Conservation (phyloP, 2,113 vertebrate species). For the Hippocampus mohnikei region DNA sequence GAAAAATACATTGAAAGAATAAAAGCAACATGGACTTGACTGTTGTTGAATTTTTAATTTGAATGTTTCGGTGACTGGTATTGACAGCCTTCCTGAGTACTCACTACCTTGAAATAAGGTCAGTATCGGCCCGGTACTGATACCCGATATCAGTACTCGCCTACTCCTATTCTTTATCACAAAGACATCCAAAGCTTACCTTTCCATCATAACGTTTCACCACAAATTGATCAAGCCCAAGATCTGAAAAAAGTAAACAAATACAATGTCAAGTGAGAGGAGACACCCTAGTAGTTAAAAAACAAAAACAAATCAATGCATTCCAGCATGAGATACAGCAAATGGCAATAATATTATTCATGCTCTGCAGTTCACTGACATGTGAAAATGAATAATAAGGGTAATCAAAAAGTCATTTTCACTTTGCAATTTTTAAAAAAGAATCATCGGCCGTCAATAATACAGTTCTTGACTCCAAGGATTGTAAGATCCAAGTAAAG, state of each 20-base stretch:
- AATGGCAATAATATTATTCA: slow-evolving; percentile 30
- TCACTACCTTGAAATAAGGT: no score
- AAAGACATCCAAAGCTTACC: slow-evolving; percentile 74
- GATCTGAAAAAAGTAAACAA: slow-evolving; percentile 70
- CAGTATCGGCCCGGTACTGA: no score
- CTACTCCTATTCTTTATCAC: slow-evolving; percentile 5
- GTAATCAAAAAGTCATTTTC: slow-evolving; percentile 56
- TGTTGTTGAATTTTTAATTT: no score
- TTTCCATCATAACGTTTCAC: slow-evolving; percentile 97
- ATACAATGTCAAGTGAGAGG: slow-evolving; percentile 10
- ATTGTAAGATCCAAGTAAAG: neutral
- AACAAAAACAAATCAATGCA: slow-evolving; percentile 14
- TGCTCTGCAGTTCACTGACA: slow-evolving; percentile 34
- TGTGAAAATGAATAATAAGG: slow-evolving; percentile 51
- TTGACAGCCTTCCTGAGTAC: no score
- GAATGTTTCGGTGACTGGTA: no score
- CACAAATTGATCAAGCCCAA: slow-evolving; percentile 92
- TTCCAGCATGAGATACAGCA: slow-evolving; percentile 17
- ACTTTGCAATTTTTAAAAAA: slow-evolving; percentile 34
- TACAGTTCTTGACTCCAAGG: neutral
- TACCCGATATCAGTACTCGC: no score
- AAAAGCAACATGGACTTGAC: no score
- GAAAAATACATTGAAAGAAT: neutral
- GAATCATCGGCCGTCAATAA: slow-evolving; percentile 7
- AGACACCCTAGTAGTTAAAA: neutral